Percentiles rank a stretch among this genome's conserved stretches.
Evolutionary conservation across 2,113 vertebrate genomes (phyloP).

Genomic region (Saccopteryx bilineata): DNA sequence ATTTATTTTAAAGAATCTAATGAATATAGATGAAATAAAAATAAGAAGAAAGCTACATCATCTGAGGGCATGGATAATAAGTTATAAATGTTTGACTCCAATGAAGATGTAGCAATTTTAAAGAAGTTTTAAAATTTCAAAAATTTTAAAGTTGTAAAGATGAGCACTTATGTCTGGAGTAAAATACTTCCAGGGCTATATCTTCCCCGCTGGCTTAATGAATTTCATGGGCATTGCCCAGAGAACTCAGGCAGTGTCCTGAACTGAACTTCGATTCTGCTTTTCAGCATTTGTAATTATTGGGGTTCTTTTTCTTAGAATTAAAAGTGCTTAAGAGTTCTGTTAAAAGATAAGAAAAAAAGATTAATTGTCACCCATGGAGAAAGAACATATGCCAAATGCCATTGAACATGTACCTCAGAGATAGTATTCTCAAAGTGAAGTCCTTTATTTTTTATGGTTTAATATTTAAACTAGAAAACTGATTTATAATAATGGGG

Average conservation of each 20-base stretch:
- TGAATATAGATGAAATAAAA: constrained; percentile 28
- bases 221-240: constrained; percentile 7
- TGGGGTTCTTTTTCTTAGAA: constrained; percentile 41
- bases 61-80: neutral
- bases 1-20: constrained; percentile 63
- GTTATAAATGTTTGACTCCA: neutral
- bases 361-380: neutral
- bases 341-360: constrained; percentile 67
- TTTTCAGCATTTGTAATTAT: constrained; percentile 53
- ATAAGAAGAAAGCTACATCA: constrained; percentile 9
- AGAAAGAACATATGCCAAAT: neutral
- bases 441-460: neutral
- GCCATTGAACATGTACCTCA: neutral
- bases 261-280: constrained; percentile 61
- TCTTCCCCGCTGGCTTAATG: constrained; percentile 7
- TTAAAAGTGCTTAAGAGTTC: neutral
- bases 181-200: neutral
- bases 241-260: constrained; percentile 36
- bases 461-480: constrained; percentile 53
- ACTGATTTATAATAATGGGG: constrained; percentile 33
- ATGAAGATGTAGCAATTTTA: neutral
- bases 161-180: neutral
- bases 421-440: neutral
- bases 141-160: neutral
- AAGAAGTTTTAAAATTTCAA: neutral